phyloP scores from a whole-genome alignment of 2,113 vertebrate genomes.

The Raja brachyura region DNA sequence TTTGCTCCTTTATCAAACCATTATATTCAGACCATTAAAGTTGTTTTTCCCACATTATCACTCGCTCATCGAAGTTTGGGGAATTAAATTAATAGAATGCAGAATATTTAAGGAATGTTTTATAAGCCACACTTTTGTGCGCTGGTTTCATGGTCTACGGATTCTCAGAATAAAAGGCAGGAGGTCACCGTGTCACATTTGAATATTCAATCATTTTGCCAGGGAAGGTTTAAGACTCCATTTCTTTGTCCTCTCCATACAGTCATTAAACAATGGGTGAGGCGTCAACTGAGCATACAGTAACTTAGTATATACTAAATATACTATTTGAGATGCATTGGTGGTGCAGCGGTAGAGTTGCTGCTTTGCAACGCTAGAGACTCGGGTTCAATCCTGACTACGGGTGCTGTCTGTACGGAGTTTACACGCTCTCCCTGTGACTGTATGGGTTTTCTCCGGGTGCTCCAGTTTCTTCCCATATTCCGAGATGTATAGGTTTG shows the following conservation, averaged over 20 bases:
- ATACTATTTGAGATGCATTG: no score
- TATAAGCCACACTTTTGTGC: background rate
- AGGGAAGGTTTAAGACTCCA: background rate
- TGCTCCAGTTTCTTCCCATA: no score
- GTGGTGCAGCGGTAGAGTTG: no score
- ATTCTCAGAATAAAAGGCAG: background rate
- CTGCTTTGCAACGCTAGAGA: no score
- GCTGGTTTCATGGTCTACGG: background rate
- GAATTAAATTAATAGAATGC: slow-evolving; percentile 23
- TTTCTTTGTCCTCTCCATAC: background rate
- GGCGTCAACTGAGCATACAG: no score
- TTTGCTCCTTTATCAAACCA: background rate
- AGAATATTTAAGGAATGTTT: background rate
- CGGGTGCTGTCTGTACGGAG: no score
- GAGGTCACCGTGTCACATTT: background rate
- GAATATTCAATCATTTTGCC: background rate
- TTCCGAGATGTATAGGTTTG: no score
- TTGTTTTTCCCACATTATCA: slow-evolving; percentile 20
- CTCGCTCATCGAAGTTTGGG: background rate
- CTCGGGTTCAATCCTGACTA: no score
- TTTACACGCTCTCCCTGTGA: no score
- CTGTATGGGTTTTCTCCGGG: no score
- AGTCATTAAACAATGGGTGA: background rate
- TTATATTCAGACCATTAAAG: slow-evolving; percentile 15
- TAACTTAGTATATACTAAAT: no score